A percentile compares a stretch with the other conserved stretches of the same genome.
These are phyloP conservation scores for Aricia agestis DNA, from an alignment of 1,140 invertebrate genomes.

Conservation along the genomic window DNA sequence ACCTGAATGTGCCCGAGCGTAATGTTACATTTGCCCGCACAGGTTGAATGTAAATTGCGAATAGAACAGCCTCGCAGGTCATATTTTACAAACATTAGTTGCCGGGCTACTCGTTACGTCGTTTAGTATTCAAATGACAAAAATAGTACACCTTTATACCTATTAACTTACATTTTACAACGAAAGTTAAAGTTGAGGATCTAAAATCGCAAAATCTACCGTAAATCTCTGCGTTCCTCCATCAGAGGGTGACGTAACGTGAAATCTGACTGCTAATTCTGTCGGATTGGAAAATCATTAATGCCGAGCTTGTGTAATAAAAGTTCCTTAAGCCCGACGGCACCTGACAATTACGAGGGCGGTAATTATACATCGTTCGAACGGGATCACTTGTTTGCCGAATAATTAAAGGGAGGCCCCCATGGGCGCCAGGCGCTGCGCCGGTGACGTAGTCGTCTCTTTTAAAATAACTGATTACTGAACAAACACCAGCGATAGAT, in stretches of 20 bases:
- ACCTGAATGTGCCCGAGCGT: constrained; percentile 27
- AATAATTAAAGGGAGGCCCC: not conserved
- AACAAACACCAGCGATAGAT: no score
- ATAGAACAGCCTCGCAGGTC: constrained; percentile 2
- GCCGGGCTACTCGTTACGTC: not conserved
- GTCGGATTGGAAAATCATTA: constrained; percentile 15
- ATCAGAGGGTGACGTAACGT: not conserved
- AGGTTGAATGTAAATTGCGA: constrained; percentile 6
- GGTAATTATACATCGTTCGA: constrained; percentile 15
- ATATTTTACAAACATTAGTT: not conserved
- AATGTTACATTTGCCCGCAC: constrained; percentile 6
- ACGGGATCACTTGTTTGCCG: not conserved
- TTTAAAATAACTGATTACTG: not conserved
- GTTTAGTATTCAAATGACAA: not conserved
- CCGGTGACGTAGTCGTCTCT: not conserved
- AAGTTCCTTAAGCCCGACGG: constrained; percentile 6
- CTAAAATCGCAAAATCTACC: no score
- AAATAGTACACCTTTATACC: not conserved
- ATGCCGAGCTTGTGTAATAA: not conserved
- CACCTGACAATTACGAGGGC: constrained; percentile 17
- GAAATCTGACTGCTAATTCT: constrained; percentile 12
- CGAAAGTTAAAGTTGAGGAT: no score
- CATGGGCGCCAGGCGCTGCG: not conserved
- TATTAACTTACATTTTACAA: no score
- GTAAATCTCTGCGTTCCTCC: not conserved